Percentiles rank a stretch among this genome's conserved stretches.
These are phyloP conservation scores for Acronicta aceris DNA, from an alignment of 2,888 invertebrate species.

Conservation along the genomic window DNA sequence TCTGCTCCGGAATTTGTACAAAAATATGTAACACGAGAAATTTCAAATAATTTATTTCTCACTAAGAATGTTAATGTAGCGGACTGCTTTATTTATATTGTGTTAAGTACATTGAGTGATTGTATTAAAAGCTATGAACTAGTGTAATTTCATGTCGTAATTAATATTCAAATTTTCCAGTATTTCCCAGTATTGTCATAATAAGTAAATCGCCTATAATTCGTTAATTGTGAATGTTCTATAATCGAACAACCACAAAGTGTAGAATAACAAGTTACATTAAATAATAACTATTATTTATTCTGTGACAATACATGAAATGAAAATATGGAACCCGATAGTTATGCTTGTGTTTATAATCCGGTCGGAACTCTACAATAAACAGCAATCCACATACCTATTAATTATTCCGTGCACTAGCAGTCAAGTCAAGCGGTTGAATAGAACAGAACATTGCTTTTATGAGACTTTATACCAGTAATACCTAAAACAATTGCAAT, in stretches of 20 bases:
- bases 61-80: conserved; percentile 35
- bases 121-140: neutral
- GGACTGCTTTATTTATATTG: conserved; percentile 28
- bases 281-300: no score
- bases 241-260: no score
- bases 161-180: no score
- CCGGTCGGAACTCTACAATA: neutral
- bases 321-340: conserved; percentile 10
- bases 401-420: conserved; percentile 25
- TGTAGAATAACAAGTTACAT: no score
- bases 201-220: no score
- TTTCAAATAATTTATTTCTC: conserved; percentile 49
- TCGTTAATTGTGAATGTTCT: no score
- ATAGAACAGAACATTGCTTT: no score
- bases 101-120: conserved; percentile 1
- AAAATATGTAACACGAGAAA: conserved; percentile 45
- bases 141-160: neutral
- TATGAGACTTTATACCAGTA: no score
- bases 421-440: no score
- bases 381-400: conserved; percentile 6
- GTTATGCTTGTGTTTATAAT: conserved; percentile 6
- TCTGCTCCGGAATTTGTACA: conserved; percentile 45
- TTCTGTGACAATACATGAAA: conserved; percentile 1
- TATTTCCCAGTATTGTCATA: no score
- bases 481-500: no score